Evolutionary conservation across 2,797 vertebrate species (phyloP).

Genomic region (Mastacembelus armatus): DNA sequence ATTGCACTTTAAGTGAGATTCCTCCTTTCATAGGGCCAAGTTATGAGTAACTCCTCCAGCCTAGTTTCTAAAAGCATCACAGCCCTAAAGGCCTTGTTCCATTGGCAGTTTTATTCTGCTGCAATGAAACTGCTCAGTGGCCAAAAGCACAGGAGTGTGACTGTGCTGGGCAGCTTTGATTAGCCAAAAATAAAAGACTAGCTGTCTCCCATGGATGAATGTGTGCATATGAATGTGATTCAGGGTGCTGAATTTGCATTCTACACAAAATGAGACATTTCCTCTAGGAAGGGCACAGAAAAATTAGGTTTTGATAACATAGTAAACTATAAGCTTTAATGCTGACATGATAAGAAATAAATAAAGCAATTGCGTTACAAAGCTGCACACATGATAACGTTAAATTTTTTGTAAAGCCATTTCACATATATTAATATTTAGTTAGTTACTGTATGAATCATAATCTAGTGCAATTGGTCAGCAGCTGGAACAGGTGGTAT

Average conservation of each 20-base stretch:
- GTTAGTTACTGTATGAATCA: no score
- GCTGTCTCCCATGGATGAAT: slow-evolving; percentile 8
- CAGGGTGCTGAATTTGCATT: not conserved
- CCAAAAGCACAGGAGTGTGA: slow-evolving; percentile 20
- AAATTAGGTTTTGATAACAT: not conserved
- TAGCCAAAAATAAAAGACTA: slow-evolving; percentile 19
- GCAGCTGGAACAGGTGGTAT: not conserved
- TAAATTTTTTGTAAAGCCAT: no score
- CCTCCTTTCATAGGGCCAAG: slow-evolving; percentile 50
- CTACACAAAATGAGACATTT: no score
- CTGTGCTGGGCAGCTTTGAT: slow-evolving; percentile 26
- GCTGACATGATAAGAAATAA: not conserved
- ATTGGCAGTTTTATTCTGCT: slow-evolving; percentile 34
- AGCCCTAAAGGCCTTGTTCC: slow-evolving; percentile 56
- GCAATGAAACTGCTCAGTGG: slow-evolving; percentile 32
- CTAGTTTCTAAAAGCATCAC: slow-evolving; percentile 64
- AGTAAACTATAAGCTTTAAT: not conserved
- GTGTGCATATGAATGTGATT: not conserved
- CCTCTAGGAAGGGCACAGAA: not conserved
- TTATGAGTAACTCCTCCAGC: slow-evolving; percentile 60
- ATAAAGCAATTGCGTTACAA: not conserved
- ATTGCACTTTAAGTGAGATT: slow-evolving; percentile 44
- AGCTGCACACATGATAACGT: not conserved
- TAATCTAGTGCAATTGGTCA: no score
- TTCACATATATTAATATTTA: not conserved